These are phyloP conservation scores for Hylaeus anthracinus DNA, from an alignment of 1,140 invertebrate genomes.

Conservation along the genomic window DNA sequence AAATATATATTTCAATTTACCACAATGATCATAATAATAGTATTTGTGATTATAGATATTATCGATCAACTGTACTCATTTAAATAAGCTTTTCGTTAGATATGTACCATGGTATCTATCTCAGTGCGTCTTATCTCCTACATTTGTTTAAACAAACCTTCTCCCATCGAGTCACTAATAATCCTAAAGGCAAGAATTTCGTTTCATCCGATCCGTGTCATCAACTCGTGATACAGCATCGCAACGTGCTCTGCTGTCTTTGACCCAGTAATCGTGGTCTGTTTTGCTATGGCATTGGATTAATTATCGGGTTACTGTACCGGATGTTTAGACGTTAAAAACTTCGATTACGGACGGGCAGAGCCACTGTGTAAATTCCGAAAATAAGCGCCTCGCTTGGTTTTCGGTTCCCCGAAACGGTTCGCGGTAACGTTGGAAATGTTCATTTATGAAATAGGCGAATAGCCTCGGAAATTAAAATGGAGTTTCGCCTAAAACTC, in stretches of 20 bases:
- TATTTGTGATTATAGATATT: too few relatives aligned
- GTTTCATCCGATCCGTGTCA: neutral
- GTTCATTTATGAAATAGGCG: neutral
- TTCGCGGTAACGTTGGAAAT: neutral
- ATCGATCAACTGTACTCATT: too few relatives aligned
- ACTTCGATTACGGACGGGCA: slow-evolving; percentile 14
- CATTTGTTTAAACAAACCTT: too few relatives aligned
- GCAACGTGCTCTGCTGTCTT: slow-evolving; percentile 18
- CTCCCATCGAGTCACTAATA: too few relatives aligned
- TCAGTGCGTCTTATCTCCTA: too few relatives aligned
- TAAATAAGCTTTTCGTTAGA: too few relatives aligned
- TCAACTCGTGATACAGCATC: neutral
- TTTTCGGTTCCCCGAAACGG: neutral
- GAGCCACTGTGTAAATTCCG: slow-evolving; percentile 35
- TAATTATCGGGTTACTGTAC: slow-evolving; percentile 47
- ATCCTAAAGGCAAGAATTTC: neutral
- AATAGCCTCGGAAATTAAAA: neutral
- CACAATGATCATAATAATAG: too few relatives aligned
- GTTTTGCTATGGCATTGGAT: slow-evolving; percentile 31
- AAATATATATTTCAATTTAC: too few relatives aligned
- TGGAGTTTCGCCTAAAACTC: neutral
- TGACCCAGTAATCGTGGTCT: slow-evolving; percentile 40
- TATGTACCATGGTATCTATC: too few relatives aligned
- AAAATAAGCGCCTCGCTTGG: slow-evolving; percentile 20
- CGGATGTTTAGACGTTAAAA: slow-evolving; percentile 57